Conservation (phyloP, 2,113 vertebrate genomes). For the Nothocercus nigrocapillus region DNA sequence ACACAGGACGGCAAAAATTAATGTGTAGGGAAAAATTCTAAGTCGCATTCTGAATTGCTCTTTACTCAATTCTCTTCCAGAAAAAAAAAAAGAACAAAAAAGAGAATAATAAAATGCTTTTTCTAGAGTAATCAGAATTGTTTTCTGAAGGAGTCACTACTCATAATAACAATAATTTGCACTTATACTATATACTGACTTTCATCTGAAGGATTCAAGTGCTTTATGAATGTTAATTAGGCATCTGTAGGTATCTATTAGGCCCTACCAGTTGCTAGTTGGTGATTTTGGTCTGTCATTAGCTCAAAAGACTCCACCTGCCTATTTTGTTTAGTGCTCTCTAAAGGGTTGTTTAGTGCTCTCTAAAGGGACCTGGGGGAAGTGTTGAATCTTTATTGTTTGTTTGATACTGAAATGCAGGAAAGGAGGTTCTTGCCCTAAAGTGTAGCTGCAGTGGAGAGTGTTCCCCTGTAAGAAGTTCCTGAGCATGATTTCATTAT, state of each 20-base stretch:
- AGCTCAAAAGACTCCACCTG: conserved; percentile 37
- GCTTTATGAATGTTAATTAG: conserved; percentile 54
- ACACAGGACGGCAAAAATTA: background rate
- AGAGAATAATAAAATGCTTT: background rate
- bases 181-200: conserved; percentile 15
- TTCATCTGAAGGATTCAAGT: conserved; percentile 16
- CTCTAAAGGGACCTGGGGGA: background rate
- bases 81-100: background rate
- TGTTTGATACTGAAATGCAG: background rate
- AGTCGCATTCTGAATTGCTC: background rate
- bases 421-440: background rate
- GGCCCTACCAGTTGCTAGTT: conserved; percentile 31
- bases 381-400: background rate
- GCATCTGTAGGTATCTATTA: conserved; percentile 46
- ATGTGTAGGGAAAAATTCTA: background rate
- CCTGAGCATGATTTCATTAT: conserved; percentile 34
- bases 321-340: background rate
- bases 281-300: conserved; percentile 38
- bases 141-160: conserved; percentile 19
- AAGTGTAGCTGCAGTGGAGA: background rate
- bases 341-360: background rate
- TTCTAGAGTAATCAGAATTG: background rate
- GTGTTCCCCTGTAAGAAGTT: background rate
- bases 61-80: background rate
- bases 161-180: conserved; percentile 26